phyloP scores from a whole-genome alignment of 1,140 invertebrate genomes.

The Drosophila biarmipes region DNA sequence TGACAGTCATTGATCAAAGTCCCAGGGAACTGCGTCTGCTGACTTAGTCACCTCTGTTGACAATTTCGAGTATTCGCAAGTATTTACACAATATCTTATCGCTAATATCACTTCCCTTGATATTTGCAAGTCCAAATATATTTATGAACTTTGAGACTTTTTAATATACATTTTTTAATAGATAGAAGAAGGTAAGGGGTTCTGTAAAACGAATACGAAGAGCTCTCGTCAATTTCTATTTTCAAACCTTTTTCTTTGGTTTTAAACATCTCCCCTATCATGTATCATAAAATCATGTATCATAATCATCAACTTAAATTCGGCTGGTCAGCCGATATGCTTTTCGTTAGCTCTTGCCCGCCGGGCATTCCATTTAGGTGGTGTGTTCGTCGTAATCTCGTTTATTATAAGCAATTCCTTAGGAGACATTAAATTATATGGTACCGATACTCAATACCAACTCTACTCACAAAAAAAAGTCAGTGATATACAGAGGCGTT shows the following conservation, averaged over 20 bases:
- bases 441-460: slow-evolving; percentile 16
- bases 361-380: neutral
- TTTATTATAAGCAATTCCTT: slow-evolving; percentile 49
- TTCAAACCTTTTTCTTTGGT: no score
- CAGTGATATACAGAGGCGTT: slow-evolving; percentile 4
- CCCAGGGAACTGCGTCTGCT: neutral
- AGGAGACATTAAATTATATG: slow-evolving; percentile 46
- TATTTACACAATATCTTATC: neutral
- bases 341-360: neutral
- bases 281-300: neutral
- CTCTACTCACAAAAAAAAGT: slow-evolving; percentile 17
- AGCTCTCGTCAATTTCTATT: no score
- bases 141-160: no score
- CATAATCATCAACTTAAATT: neutral
- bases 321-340: neutral
- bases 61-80: neutral
- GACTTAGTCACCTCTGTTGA: neutral
- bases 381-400: slow-evolving; percentile 21
- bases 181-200: no score
- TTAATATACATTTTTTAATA: no score
- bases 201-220: no score
- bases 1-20: neutral
- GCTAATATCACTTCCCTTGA: neutral
- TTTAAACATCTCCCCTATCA: neutral
- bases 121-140: no score